A percentile compares a stretch with the other conserved stretches of the same genome.
These are phyloP conservation scores for Drosophila willistoni DNA, from an alignment of 1,140 invertebrate genomes.

Conservation along the genomic window DNA sequence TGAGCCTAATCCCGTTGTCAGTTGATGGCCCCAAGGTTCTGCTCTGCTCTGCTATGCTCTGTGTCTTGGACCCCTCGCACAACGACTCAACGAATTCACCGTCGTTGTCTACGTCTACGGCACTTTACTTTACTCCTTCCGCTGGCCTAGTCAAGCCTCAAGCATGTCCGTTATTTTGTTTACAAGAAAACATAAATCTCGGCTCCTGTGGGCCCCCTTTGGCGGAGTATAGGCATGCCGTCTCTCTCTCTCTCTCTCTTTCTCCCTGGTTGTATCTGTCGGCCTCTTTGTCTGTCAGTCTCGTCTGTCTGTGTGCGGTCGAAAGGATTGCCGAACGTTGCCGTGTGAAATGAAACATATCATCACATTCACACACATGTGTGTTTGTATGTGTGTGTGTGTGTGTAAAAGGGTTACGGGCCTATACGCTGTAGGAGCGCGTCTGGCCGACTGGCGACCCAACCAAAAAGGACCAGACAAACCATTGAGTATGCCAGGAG, in stretches of 20 bases:
- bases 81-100: slow-evolving; percentile 12
- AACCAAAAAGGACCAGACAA: slow-evolving; percentile 22
- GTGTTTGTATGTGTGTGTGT: slow-evolving; percentile 36
- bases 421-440: slow-evolving; percentile 35
- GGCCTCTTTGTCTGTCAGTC: no score
- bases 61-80: slow-evolving; percentile 9
- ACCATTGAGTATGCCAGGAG: not conserved
- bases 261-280: not conserved
- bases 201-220: slow-evolving; percentile 32
- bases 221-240: slow-evolving; percentile 37
- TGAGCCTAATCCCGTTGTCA: slow-evolving; percentile 69
- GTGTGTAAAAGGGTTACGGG: slow-evolving; percentile 33
- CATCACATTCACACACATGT: slow-evolving; percentile 63
- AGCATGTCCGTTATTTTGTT: slow-evolving; percentile 80
- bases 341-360: slow-evolving; percentile 82
- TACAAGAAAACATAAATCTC: slow-evolving; percentile 82
- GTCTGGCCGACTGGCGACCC: slow-evolving; percentile 23
- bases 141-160: slow-evolving; percentile 43
- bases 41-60: slow-evolving; percentile 3
- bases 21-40: slow-evolving; percentile 30
- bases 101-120: slow-evolving; percentile 3
- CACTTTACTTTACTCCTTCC: slow-evolving; percentile 18
- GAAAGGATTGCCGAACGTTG: slow-evolving; percentile 71
- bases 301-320: slow-evolving; percentile 60
- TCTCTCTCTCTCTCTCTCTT: not conserved